These are phyloP conservation scores for Lasioglossum villosulum DNA, from an alignment of 2,888 invertebrate species.

Conservation along the genomic window DNA sequence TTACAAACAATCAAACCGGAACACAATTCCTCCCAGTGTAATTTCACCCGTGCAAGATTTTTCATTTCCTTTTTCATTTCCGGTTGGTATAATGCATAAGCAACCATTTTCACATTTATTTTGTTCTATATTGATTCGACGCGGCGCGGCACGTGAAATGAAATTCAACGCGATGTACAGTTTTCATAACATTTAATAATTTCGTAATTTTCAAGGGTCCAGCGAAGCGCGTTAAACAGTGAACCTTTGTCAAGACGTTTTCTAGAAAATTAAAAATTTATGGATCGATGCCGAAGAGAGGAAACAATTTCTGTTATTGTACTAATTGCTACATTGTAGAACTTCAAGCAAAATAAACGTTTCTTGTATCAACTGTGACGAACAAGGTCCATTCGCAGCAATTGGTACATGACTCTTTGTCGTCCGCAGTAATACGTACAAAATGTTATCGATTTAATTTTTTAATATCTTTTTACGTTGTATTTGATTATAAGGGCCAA, in stretches of 20 bases:
- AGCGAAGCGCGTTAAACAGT: not conserved
- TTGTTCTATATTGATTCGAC: not conserved
- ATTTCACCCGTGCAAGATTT: conserved; percentile 2
- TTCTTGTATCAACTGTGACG: too few relatives aligned
- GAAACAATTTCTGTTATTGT: not conserved
- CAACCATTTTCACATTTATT: not conserved
- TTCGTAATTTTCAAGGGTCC: not conserved
- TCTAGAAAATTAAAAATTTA: not conserved
- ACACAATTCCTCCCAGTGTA: not conserved
- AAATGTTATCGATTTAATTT: too few relatives aligned
- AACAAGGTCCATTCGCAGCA: too few relatives aligned
- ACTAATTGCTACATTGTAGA: not conserved
- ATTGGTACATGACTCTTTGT: too few relatives aligned
- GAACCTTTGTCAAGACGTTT: not conserved
- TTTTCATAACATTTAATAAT: not conserved
- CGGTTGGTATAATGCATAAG: not conserved
- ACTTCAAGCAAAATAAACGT: not conserved
- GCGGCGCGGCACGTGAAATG: not conserved
- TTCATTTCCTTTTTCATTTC: conserved; percentile 13
- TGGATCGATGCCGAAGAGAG: not conserved
- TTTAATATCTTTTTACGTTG: too few relatives aligned
- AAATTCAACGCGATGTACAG: not conserved
- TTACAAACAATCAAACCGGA: conserved; percentile 6
- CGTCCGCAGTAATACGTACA: too few relatives aligned
- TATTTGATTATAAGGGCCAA: too few relatives aligned